Percentiles rank a stretch among this genome's conserved stretches.
Conservation (phyloP, 2,888 invertebrate species). For the Boloria euphrosyne region DNA sequence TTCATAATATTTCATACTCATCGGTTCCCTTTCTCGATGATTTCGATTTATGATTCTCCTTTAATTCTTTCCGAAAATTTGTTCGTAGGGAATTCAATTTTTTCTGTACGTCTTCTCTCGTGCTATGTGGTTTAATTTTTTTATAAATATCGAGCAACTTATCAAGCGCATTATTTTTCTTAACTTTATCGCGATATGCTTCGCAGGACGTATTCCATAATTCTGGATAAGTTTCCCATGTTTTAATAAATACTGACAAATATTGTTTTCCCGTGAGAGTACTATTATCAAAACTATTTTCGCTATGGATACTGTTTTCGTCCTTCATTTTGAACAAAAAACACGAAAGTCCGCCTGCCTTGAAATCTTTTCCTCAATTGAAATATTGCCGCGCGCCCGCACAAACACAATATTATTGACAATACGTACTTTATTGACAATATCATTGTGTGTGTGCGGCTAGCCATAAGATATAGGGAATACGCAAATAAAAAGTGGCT, state of each 20-base stretch:
- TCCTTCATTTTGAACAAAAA: too few species aligned
- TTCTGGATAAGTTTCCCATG: background rate
- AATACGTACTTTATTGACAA: too few species aligned
- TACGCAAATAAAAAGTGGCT: too few species aligned
- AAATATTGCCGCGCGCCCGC: too few species aligned
- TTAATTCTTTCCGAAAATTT: slow-evolving; percentile 1
- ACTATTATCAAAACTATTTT: too few species aligned
- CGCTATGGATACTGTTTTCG: too few species aligned
- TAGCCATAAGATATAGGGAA: too few species aligned
- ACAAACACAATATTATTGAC: too few species aligned
- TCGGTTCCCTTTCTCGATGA: too few species aligned
- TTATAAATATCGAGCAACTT: slow-evolving; percentile 11
- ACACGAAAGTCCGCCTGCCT: too few species aligned
- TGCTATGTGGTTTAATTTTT: slow-evolving; percentile 8
- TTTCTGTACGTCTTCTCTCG: slow-evolving; percentile 11
- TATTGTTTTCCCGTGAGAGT: background rate
- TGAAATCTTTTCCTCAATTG: too few species aligned
- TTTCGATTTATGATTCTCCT: too few species aligned
- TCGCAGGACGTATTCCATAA: background rate
- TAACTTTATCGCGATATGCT: slow-evolving; percentile 2
- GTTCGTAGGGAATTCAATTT: slow-evolving; percentile 7
- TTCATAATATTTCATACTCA: background rate
- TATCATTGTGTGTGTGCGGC: background rate
- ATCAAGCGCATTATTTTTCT: slow-evolving; percentile 10
- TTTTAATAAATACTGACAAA: background rate